phyloP scores from a whole-genome alignment of 2,113 vertebrate species.

The Plecotus auritus region DNA sequence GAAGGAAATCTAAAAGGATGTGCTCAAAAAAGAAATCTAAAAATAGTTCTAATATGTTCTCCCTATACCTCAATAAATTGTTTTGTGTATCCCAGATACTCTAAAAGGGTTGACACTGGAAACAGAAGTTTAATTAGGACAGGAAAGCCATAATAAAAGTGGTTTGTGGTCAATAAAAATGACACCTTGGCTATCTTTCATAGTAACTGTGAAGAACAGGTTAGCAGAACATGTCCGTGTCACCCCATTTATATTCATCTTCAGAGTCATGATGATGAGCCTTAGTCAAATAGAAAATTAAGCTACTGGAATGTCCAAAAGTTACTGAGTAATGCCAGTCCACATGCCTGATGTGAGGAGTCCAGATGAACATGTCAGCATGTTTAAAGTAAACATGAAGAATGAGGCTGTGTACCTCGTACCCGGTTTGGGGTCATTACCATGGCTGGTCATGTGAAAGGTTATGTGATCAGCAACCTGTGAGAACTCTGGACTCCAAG shows the following conservation, averaged over 20 bases:
- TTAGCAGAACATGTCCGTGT: background rate
- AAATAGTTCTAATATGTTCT: background rate
- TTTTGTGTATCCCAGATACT: background rate
- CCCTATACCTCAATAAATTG: background rate
- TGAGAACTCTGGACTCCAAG: background rate
- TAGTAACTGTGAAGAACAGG: background rate
- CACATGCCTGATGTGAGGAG: background rate
- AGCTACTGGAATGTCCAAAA: background rate
- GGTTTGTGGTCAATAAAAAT: background rate
- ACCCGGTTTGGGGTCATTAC: background rate
- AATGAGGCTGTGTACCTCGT: background rate
- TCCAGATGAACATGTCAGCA: background rate
- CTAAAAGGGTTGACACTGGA: background rate
- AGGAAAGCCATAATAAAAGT: background rate
- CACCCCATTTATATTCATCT: background rate
- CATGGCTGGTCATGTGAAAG: background rate
- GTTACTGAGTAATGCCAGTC: background rate
- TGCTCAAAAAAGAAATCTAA: background rate
- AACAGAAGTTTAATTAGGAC: background rate
- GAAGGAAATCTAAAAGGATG: background rate
- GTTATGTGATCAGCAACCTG: background rate
- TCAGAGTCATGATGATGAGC: background rate
- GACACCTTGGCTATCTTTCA: background rate
- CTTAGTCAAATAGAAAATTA: background rate
- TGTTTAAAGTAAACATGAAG: background rate